Conservation (phyloP, 2,888 invertebrate species). For the Geophilus truncorum region DNA sequence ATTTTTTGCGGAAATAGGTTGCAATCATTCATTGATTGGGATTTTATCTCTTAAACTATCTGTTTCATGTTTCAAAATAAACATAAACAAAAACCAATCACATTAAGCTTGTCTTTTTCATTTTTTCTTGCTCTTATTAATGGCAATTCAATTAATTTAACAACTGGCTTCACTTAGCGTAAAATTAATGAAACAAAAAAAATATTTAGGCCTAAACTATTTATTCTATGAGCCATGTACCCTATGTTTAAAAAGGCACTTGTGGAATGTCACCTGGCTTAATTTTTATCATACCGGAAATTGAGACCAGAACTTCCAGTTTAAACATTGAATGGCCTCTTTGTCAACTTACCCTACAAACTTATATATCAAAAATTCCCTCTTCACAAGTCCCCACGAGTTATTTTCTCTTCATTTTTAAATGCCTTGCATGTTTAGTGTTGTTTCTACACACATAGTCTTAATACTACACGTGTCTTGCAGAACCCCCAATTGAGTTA, state of each 20-base stretch:
- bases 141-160: neutral
- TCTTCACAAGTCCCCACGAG: too few relatives aligned
- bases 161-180: neutral
- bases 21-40: too few relatives aligned
- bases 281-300: constrained; percentile 13
- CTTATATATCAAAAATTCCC: neutral
- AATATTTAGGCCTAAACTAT: neutral
- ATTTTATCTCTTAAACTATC: too few relatives aligned
- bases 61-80: neutral
- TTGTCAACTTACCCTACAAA: neutral
- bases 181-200: neutral
- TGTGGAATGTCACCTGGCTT: constrained; percentile 4
- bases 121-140: too few relatives aligned
- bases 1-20: neutral
- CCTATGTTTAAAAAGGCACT: neutral
- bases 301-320: neutral
- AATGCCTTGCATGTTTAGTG: neutral
- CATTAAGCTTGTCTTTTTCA: neutral
- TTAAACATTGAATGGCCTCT: neutral
- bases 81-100: neutral
- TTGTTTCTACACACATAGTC: neutral
- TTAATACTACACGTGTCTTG: neutral
- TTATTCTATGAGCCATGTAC: neutral
- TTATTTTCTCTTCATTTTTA: too few relatives aligned
- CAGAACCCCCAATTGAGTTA: neutral